Evolutionary conservation across 2,888 invertebrate species (phyloP), one percentile per base, ranked within the genome.

Genomic region (Polyommatus iphigenia): DNA sequence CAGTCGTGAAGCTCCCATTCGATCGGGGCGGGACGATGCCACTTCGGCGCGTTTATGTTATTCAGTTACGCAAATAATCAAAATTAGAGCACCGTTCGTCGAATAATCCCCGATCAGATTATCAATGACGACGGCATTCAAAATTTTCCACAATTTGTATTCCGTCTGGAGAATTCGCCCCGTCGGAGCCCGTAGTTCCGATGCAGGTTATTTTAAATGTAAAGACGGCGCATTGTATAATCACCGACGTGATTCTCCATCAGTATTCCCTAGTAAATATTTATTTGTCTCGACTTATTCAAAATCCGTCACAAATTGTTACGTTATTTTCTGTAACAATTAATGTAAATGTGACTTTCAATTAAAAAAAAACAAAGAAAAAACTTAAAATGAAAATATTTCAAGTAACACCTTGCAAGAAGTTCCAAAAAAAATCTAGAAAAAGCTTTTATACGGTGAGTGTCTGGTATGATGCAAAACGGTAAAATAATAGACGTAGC

Each of bases 81-180:
- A 79, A 82, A 81, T 82, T 82, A 80, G 80, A 83, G 81, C 82
- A 81, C 78, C 81, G 80, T 83, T 82, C 82, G 80, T 81, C 80
- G 82, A 84, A 82, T 82, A 83, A 83, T 84, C 82, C 83, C 83
- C 85, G 85, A 84, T 85, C 85, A 84, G 83, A 86, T 87, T 84
- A 87, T 88, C 85, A 87, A 86, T 87, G 87, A 87, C 84, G 85
- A 85, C 83, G 87, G 84, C 85, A 87, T 88, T 89, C 87, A 88
- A 91, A 91, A 91, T 90, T 91, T 92, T 92, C 91, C 91, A 90
- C 90, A 83, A 91, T 93, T 91, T 88, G 88, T 93, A 93, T 93
- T 91, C 93, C 82, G 89, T 91, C 90, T 91, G 87, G 90, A 91
- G 89, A 89, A 89, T 91, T 89, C 89, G 87, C 88, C 85, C 86